These are phyloP conservation scores for Oryzias woworae DNA, from an alignment of 2,113 vertebrate genomes.

Conservation along the genomic window DNA sequence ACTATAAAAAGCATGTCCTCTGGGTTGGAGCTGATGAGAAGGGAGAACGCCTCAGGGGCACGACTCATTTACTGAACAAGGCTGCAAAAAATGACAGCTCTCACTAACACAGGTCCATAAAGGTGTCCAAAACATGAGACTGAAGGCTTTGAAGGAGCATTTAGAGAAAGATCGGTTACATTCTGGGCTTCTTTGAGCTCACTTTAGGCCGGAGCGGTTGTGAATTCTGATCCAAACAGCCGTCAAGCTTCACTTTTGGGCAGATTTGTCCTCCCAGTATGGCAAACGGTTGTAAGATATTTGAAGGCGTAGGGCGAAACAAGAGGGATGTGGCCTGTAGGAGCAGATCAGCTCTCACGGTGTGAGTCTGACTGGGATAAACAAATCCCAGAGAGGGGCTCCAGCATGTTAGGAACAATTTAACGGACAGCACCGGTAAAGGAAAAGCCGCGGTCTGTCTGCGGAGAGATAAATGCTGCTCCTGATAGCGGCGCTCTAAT, in stretches of 20 bases:
- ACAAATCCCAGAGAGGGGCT: constrained; percentile 4
- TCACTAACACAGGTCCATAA: too few species aligned
- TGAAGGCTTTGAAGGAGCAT: too few species aligned
- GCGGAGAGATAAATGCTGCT: constrained; percentile 11
- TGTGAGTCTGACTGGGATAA: background rate
- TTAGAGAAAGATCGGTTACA: too few species aligned
- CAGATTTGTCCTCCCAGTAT: constrained; percentile 10
- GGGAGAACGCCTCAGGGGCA: constrained; percentile 8
- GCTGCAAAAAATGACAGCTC: too few species aligned
- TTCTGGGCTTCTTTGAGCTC: too few species aligned
- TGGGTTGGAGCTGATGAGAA: constrained; percentile 19
- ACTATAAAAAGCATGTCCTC: constrained; percentile 27
- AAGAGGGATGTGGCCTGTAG: background rate
- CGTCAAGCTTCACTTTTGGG: constrained; percentile 2
- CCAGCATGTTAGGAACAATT: background rate
- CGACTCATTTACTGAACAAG: background rate
- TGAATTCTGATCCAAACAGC: background rate
- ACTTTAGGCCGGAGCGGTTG: background rate
- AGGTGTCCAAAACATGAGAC: too few species aligned
- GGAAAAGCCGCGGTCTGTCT: constrained; percentile 11
- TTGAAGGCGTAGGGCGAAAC: constrained; percentile 15
- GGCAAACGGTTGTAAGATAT: constrained; percentile 4
- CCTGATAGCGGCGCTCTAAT: constrained; percentile 13
- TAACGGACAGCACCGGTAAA: background rate
- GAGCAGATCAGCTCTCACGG: too few species aligned